phyloP scores from a whole-genome alignment of 2,797 vertebrate species.

The Pantherophis alleghaniensis region DNA sequence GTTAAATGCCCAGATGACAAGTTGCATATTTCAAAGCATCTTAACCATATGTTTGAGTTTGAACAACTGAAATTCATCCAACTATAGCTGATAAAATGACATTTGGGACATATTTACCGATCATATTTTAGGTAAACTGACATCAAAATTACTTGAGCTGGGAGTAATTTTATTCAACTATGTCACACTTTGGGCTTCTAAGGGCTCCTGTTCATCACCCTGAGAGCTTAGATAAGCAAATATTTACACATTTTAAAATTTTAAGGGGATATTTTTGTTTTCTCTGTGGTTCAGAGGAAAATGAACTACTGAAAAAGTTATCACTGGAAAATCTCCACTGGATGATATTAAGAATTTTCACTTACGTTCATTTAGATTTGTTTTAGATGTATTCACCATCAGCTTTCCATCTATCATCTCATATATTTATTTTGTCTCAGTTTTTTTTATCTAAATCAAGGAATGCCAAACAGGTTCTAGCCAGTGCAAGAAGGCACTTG shows the following conservation, averaged over 20 bases:
- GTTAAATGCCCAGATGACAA: background rate
- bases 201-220: background rate
- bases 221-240: background rate
- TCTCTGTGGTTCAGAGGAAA: background rate
- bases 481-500: background rate
- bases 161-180: background rate
- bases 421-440: background rate
- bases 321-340: background rate
- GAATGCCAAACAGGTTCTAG: background rate
- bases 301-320: background rate
- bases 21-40: background rate
- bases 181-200: background rate
- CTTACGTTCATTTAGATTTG: background rate
- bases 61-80: background rate
- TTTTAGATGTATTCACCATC: background rate
- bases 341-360: background rate
- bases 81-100: background rate
- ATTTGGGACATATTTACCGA: background rate
- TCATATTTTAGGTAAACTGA: background rate
- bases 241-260: background rate
- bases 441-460: background rate
- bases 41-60: background rate
- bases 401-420: background rate
- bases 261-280: background rate
- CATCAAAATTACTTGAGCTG: background rate